Evolutionary conservation across 2,797 vertebrate species (phyloP).

Genomic region (Platalea minor): DNA sequence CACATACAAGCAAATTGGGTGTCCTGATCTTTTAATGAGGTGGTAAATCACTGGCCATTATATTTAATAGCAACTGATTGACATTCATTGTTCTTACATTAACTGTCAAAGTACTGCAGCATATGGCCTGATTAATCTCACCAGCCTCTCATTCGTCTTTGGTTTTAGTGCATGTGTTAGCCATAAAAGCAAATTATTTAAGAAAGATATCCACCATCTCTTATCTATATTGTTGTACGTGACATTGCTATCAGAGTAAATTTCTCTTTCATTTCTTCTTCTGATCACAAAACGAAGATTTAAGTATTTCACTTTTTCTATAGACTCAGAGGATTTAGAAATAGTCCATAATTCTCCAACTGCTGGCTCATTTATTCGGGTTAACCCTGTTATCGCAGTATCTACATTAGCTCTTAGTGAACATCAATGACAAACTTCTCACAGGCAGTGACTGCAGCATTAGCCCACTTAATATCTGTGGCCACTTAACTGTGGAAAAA

Average conservation of each 20-base stretch:
- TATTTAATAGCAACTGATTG: conserved; percentile 27
- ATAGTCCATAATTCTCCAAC: not conserved
- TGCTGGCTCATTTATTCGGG: not conserved
- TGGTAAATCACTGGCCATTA: conserved; percentile 25
- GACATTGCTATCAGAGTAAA: not conserved
- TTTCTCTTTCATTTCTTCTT: not conserved
- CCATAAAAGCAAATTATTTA: conserved; percentile 1
- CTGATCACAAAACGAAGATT: conserved; percentile 28
- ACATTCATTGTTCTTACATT: conserved; percentile 18
- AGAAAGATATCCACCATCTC: not conserved
- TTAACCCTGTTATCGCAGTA: not conserved
- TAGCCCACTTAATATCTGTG: not conserved
- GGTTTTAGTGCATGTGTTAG: not conserved
- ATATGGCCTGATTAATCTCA: conserved; percentile 14
- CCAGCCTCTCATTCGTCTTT: conserved; percentile 12
- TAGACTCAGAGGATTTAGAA: not conserved
- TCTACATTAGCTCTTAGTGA: not conserved
- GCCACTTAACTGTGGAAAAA: not conserved
- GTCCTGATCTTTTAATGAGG: conserved; percentile 11
- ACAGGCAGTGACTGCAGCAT: not conserved
- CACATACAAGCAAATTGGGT: not conserved
- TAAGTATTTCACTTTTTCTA: conserved; percentile 27
- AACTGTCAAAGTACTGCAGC: not conserved
- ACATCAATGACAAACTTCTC: not conserved
- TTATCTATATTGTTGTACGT: not conserved